Evolutionary conservation across 2,888 invertebrate genomes (phyloP).

Genomic region (Lamellibrachia satsuma): DNA sequence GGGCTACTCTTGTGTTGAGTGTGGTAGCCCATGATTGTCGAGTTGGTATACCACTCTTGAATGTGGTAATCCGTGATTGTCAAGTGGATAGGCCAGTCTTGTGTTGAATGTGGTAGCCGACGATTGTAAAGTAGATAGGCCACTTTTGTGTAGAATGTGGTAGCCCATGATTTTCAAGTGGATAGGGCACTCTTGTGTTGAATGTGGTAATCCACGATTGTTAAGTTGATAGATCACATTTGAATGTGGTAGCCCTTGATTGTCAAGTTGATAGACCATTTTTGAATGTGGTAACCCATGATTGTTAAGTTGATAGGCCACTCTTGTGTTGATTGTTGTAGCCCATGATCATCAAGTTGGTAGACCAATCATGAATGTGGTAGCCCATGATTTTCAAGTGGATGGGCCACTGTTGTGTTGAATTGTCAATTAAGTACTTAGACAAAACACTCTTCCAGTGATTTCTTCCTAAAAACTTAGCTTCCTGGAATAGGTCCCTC

Average conservation of each 20-base stretch:
- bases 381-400: background rate
- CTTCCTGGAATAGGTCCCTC: constrained; percentile 19
- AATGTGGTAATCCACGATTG: too few species aligned
- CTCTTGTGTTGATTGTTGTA: constrained; percentile 18
- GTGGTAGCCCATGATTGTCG: background rate
- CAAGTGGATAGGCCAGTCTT: background rate
- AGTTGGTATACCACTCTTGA: background rate
- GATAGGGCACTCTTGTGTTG: constrained; percentile 17
- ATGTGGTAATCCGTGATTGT: background rate
- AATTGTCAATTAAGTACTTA: background rate
- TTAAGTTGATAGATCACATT: too few species aligned
- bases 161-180: constrained; percentile 19
- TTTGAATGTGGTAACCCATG: constrained; percentile 20
- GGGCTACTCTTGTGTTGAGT: background rate
- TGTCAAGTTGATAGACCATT: constrained; percentile 1
- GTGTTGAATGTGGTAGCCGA: background rate
- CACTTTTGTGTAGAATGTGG: background rate
- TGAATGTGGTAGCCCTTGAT: constrained; percentile 22
- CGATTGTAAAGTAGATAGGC: background rate
- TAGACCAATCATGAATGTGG: background rate
- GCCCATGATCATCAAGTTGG: constrained; percentile 14
- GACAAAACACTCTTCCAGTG: background rate
- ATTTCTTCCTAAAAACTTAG: constrained; percentile 13
- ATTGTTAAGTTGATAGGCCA: background rate
- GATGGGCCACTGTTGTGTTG: background rate